phyloP scores from a whole-genome alignment of 2,888 invertebrate species.

The Ormyrus labotus region DNA sequence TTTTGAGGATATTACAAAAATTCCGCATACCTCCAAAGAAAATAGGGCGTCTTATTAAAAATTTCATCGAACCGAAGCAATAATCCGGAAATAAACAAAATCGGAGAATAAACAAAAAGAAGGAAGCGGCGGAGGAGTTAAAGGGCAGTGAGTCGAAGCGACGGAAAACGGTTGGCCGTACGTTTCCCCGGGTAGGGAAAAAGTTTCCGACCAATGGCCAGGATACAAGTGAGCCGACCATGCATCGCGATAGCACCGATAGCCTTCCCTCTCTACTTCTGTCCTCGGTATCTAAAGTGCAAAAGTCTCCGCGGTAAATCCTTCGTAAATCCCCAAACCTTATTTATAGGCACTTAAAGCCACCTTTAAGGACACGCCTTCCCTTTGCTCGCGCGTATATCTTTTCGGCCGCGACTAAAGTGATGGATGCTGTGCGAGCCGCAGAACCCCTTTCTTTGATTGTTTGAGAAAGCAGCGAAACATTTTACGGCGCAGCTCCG shows the following conservation, averaged over 20 bases:
- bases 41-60: too few species aligned
- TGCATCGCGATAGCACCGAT: conserved; percentile 47
- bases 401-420: conserved; percentile 23
- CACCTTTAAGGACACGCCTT: conserved; percentile 63
- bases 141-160: conserved; percentile 22
- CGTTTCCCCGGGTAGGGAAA: conserved; percentile 26
- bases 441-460: neutral
- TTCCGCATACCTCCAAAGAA: too few species aligned
- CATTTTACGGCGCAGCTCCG: neutral
- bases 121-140: conserved; percentile 13
- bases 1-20: too few species aligned
- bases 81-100: conserved; percentile 10
- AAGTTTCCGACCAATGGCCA: conserved; percentile 41
- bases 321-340: conserved; percentile 64
- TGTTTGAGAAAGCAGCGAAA: neutral
- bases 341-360: conserved; percentile 71
- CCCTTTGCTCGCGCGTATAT: conserved; percentile 1
- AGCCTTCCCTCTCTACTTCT: neutral
- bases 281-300: conserved; percentile 64
- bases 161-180: conserved; percentile 20
- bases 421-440: conserved; percentile 20
- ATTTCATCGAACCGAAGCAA: neutral
- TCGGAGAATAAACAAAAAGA: conserved; percentile 25
- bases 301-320: conserved; percentile 70
- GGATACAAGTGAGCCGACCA: conserved; percentile 11